Base-by-base conservation (phyloP, 2,888 invertebrate species). In the Folsomia manolachei region DNA sequence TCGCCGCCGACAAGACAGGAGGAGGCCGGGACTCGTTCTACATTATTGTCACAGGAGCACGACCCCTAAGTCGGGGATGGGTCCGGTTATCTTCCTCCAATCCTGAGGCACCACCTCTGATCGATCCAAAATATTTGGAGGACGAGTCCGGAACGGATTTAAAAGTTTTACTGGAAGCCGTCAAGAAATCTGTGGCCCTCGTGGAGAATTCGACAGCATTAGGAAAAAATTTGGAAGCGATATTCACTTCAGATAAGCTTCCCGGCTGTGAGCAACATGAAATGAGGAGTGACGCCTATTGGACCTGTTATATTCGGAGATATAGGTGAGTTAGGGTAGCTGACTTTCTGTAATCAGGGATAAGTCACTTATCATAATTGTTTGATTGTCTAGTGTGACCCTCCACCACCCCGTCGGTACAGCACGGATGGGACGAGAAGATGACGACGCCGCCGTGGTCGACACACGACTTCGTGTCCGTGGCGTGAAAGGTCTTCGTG, bases 361-460 rank as follows among this genome's bases (percentile, higher is more conserved):
- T 23, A 21, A 60, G 21, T 60, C 60, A 21, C 51, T 65, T 75
- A 70, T 51, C n/a, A n/a, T n/a, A n/a, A 71, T 65, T 39, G 63
- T 72, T 2, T 25, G 70, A 26, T 21, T 72, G 9, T 75, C 69
- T 21, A 71, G 72, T 0, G 64, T 76, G 14, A 71, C 75, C 0
- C 63, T 73, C 19, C 71, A 74, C 56, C 74, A 78, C 62, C 73
- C 74, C 1, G 74, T 72, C 9, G 76, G 76, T 14, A 76, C 76
- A 0, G 69, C 62, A 1, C 4, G 63, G 0, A 23, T 76, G 52
- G 71, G 71, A 0, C 0, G n/a, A 1, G 72, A 66, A 1, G 51
- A 39, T 14, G 25, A 25, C 18, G 19, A 19, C 1, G 23, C 14
- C 2, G 66, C 66, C 9, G 68, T 68, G 7, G 72, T 76, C 2